Evolutionary conservation across 2,113 vertebrate genomes (phyloP).

Genomic region (Cheirogaleus medius): DNA sequence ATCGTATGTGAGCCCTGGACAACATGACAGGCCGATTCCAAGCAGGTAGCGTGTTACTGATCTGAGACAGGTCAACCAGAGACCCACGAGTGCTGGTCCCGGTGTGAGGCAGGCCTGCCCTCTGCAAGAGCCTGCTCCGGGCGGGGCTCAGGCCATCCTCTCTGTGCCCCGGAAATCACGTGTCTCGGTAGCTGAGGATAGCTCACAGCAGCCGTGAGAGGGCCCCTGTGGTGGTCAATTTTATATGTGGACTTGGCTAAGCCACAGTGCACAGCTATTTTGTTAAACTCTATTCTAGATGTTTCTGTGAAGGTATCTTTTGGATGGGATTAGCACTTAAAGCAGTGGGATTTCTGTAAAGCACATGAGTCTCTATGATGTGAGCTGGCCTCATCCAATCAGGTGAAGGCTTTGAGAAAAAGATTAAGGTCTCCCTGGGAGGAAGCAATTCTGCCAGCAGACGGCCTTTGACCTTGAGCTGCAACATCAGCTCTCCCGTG

Average conservation of each 20-base stretch:
- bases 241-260: background rate
- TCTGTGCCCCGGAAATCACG: accelerated
- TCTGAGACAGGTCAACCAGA: background rate
- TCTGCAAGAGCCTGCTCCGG: accelerated
- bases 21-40: accelerated
- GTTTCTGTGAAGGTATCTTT: background rate
- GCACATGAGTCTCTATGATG: too few species aligned
- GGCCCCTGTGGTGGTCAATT: accelerated
- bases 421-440: too few species aligned
- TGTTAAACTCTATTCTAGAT: background rate
- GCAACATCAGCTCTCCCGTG: too few species aligned
- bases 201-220: accelerated
- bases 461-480: background rate
- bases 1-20: accelerated
- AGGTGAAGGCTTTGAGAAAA: background rate
- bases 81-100: accelerated
- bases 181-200: accelerated
- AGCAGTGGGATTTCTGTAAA: background rate
- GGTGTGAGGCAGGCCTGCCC: accelerated
- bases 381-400: too few species aligned
- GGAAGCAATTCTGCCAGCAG: too few species aligned
- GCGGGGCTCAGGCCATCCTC: background rate
- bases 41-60: accelerated
- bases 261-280: background rate
- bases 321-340: background rate